Evolutionary conservation across 2,888 invertebrate genomes (phyloP).

Genomic region (Tholera decimalis): DNA sequence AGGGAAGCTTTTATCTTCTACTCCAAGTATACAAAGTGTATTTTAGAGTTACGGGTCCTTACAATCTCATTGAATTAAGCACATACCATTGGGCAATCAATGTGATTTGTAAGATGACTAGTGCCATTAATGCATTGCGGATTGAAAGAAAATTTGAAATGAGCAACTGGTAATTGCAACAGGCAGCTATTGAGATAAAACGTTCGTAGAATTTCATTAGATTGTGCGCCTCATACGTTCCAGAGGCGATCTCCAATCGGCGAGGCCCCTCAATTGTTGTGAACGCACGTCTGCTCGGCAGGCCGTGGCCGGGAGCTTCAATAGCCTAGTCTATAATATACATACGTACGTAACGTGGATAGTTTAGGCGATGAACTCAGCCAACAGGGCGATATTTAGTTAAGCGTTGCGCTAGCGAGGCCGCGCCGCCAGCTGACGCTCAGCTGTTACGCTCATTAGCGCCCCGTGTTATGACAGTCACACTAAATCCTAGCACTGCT

Average conservation of each 20-base stretch:
- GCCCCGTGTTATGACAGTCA: conserved; percentile 73
- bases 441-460: conserved; percentile 86
- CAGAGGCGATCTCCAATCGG: conserved; percentile 76
- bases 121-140: conserved; percentile 43
- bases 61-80: conserved; percentile 17
- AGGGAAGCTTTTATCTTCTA: neutral
- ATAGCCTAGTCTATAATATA: conserved; percentile 69
- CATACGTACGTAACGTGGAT: conserved; percentile 68
- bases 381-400: conserved; percentile 73
- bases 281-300: conserved; percentile 72
- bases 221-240: conserved; percentile 73
- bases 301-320: conserved; percentile 70
- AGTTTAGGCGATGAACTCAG: conserved; percentile 86
- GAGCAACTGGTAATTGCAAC: conserved; percentile 54
- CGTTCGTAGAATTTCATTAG: conserved; percentile 73
- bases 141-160: conserved; percentile 60
- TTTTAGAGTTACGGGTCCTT: neutral
- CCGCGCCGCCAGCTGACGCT: conserved; percentile 77
- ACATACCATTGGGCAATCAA: conserved; percentile 31
- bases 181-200: conserved; percentile 61
- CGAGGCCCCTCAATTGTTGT: conserved; percentile 82
- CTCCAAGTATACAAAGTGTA: neutral
- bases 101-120: conserved; percentile 42
- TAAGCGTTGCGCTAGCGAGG: conserved; percentile 70
- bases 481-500: conserved; percentile 66